Base-by-base conservation (phyloP, 2,888 invertebrate genomes). In the Eupeodes luniger region DNA sequence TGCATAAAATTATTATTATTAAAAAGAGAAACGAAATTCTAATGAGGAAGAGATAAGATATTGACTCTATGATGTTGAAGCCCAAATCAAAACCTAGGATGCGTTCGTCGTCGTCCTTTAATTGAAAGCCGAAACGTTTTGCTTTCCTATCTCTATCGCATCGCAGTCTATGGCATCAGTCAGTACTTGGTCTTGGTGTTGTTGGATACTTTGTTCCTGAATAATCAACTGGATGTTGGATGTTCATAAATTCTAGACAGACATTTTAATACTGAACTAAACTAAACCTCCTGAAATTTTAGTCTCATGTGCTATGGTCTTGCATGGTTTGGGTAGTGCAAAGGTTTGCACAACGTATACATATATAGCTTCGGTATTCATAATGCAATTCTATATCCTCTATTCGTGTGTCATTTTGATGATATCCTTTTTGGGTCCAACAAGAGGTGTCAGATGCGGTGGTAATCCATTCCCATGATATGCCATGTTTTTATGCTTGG, bases 401-500 rank as follows among this genome's bases (percentile, higher is more conserved):
- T 83, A 83, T 86, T 76, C 82, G 79, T 79, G 82, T 86, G 86
- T 86, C 79, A 66, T 59, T 64, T 16, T 72, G 83, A 83, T 72
- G 83, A 83, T 86, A 86, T 86, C 81, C 82, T 83, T 78, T 53
- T 74, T 57, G 67, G 67, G 82, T 81, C 79, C 57, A 61, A 49
- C 36, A 51, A 47, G 36, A 74, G 79, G 79, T 82, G 70, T 82
- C 86, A 76, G 70, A 79, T 79, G 81, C 34, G 64, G 62, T 34
- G 64, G 62, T 51, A 75, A 75, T 69, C 55, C 70, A 72, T 57
- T 55, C 70, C 19, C 51, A 59, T 74, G 76, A 53, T n/a, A 27
- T 53, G 59, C 66, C 70, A 64, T 61, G 44, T 11, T 76, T 51
- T 44, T 74, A 16, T 36, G 40, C 47, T 61, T 61, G 72, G 77